Evolutionary conservation across 1,140 invertebrate species (phyloP).

Genomic region (Triops cancriformis): DNA sequence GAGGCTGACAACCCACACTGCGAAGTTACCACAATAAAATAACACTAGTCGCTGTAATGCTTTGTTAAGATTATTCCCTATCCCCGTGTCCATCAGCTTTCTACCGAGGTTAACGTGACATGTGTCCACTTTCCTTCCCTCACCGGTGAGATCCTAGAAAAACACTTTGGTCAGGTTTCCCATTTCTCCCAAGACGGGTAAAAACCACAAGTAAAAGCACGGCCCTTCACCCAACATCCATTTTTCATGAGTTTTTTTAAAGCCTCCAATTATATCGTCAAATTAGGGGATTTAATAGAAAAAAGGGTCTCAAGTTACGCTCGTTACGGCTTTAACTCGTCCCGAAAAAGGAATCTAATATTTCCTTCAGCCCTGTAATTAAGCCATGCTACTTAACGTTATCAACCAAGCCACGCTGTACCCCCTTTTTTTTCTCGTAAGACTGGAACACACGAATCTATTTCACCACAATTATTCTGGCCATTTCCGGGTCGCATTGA

Average conservation of each 20-base stretch:
- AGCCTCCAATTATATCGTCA: conserved; percentile 5
- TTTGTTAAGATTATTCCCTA: background rate
- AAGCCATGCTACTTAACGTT: background rate
- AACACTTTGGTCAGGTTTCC: background rate
- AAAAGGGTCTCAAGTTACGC: background rate
- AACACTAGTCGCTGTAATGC: background rate
- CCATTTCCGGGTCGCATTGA: too few relatives aligned
- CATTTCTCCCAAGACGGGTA: background rate
- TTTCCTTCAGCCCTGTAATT: conserved; percentile 3
- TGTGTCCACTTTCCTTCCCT: background rate
- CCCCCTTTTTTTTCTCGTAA: background rate
- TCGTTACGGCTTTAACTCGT: background rate
- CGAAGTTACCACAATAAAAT: background rate
- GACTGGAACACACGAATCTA: too few relatives aligned
- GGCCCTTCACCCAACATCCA: background rate
- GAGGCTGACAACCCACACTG: background rate
- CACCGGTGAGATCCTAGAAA: background rate
- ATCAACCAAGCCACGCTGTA: background rate
- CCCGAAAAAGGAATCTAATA: conserved; percentile 2
- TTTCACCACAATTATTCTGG: too few relatives aligned
- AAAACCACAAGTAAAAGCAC: background rate
- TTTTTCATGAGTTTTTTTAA: conserved; percentile 2
- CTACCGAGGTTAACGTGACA: background rate
- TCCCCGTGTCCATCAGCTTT: background rate
- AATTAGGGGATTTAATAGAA: conserved; percentile 14